Base-by-base conservation (phyloP, 2,113 vertebrate species). In the Zosterops hypoxanthus region DNA sequence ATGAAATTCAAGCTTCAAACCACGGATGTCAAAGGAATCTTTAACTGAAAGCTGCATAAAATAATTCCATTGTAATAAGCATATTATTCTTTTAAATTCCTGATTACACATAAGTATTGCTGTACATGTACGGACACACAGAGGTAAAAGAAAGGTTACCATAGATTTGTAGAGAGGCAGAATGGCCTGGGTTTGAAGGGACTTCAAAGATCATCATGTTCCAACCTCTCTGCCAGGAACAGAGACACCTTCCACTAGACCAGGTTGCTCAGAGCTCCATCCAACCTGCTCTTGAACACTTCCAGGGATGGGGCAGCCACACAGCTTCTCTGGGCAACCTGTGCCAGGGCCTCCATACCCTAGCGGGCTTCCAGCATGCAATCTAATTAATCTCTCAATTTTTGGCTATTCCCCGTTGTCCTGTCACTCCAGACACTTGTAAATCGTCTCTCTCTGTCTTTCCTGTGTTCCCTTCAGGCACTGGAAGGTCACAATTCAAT, bases 401-500 rank as follows among this genome's bases (percentile, higher is more conserved):
- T 9, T 23, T 16, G 53, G 39, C 8, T 11, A 16, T 47, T 53
- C 3, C 3, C 5, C 0, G 0, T 29, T 29, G 39, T 63, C 10
- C 8, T 55, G 29, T 25, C 28, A 41, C 5, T 21, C 7, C n/a
- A 41, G 19, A 2, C 2, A 1, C 9, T 26, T 25, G 1, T 41
- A 49, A 46, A 24, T 9, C 34, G 16, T 42, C 1, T 31, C 9
- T n/a, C 25, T 80, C 13, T 29, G 14, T 31, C 25, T 42, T 49
- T 41, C 17, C 2, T 64, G 8, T 31, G 0, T 2, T 64, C 11
- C 11, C 5, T 39, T 41, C 1, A 9, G 16, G 2, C 0, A 5
- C 1, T 18, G 34, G 0, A 34, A 42, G 0, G 12, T 4, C 0
- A 0, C 2, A n/a, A 24, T n/a, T 6, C 7, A 9, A 0, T n/a